phyloP scores from a whole-genome alignment of 23 tunicate genomes.

The Ciona savignyi region DNA sequence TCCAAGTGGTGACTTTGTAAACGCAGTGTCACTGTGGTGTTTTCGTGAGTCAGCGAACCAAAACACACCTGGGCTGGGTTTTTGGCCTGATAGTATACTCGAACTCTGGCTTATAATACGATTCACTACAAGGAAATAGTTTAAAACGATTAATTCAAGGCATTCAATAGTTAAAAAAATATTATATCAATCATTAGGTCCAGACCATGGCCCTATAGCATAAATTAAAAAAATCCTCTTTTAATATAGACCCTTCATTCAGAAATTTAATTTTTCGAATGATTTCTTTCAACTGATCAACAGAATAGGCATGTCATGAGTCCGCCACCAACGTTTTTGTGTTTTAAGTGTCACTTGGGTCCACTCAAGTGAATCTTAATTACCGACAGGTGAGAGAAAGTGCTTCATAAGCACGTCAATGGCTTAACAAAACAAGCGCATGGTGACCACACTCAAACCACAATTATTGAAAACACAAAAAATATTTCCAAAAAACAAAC shows the following conservation, averaged over 20 bases:
- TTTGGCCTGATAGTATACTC: background rate
- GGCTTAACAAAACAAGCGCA: background rate
- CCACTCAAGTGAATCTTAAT: background rate
- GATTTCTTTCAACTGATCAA: no score
- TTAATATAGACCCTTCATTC: no score
- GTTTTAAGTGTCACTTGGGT: background rate
- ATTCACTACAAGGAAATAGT: background rate
- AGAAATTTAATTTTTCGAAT: no score
- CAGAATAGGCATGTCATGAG: no score
- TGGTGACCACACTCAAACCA: no score
- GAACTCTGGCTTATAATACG: background rate
- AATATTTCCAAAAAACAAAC: no score
- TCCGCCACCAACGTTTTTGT: background rate
- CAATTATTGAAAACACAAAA: no score
- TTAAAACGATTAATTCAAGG: no score
- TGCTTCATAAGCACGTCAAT: background rate
- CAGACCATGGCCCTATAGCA: no score
- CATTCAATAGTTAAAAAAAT: no score
- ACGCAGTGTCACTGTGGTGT: slow-evolving; percentile 45
- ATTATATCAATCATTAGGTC: no score
- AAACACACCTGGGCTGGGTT: background rate
- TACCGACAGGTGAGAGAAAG: background rate
- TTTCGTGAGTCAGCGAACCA: slow-evolving; percentile 11
- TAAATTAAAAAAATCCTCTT: no score
- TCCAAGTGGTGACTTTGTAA: slow-evolving; percentile 31